A percentile compares a stretch with the other conserved stretches of the same genome.
These are phyloP conservation scores for Thryonomys swinderianus DNA, from an alignment of 2,113 vertebrate genomes.

Conservation along the genomic window DNA sequence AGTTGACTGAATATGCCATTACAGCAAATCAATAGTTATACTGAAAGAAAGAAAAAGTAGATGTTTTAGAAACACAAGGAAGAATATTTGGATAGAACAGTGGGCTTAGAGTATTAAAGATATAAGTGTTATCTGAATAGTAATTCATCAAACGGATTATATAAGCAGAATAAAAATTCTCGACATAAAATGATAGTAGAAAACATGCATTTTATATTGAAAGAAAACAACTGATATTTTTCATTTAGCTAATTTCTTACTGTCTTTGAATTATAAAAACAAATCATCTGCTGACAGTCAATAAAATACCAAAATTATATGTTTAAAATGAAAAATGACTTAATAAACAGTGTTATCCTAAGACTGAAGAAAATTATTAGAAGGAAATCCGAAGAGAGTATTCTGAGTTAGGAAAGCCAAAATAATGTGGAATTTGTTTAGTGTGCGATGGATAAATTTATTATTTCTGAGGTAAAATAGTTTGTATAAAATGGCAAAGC, in stretches of 20 bases:
- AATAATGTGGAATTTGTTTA: not conserved
- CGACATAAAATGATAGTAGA: not conserved
- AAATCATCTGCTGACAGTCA: not conserved
- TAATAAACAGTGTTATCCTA: not conserved
- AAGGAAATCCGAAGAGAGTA: not conserved
- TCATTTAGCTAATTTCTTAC: not conserved
- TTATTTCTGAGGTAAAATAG: not conserved
- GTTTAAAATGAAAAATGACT: not conserved
- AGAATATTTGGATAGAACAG: not conserved
- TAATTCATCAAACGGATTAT: not conserved
- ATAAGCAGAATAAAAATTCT: not conserved
- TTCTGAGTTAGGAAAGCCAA: not conserved
- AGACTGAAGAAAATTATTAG: not conserved
- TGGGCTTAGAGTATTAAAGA: not conserved
- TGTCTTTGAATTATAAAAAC: slow-evolving; percentile 17
- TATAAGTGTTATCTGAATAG: not conserved
- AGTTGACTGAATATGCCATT: not conserved
- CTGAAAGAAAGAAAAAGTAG: not conserved
- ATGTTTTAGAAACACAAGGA: not conserved
- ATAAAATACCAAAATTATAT: not conserved
- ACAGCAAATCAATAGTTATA: not conserved
- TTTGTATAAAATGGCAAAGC: not conserved
- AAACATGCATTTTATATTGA: not conserved
- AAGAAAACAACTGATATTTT: not conserved
- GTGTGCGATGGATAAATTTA: not conserved